phyloP scores from a whole-genome alignment of 2,797 vertebrate genomes.

The Aselliscus stoliczkanus region DNA sequence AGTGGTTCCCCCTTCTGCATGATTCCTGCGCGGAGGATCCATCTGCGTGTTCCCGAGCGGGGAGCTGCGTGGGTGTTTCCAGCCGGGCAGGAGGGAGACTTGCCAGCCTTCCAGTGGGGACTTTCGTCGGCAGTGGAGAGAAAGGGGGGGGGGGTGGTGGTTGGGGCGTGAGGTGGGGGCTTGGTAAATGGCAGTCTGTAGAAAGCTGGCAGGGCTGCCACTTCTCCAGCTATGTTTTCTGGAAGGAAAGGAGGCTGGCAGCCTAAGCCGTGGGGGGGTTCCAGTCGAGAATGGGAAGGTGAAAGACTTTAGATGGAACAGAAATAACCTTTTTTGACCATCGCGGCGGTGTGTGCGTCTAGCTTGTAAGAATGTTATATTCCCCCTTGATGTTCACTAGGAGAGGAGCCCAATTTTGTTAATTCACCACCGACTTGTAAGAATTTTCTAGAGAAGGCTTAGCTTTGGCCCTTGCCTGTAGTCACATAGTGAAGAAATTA shows the following conservation, averaged over 20 bases:
- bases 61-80: constrained; percentile 65
- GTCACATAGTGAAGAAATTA: background rate
- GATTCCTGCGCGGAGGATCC: constrained; percentile 48
- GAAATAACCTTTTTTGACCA: constrained; percentile 10
- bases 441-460: background rate
- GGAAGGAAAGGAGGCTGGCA: constrained; percentile 38
- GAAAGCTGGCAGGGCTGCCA: constrained; percentile 40
- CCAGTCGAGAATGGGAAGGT: background rate
- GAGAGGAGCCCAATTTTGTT: background rate
- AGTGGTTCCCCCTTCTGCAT: constrained; percentile 29
- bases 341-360: background rate
- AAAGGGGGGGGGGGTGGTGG: constrained; percentile 46
- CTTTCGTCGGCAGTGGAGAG: constrained; percentile 2
- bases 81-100: constrained; percentile 37
- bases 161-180: background rate
- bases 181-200: constrained; percentile 35
- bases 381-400: background rate
- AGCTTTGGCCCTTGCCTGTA: background rate
- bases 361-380: background rate
- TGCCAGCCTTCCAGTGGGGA: constrained; percentile 53
- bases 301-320: background rate
- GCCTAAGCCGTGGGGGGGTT: constrained; percentile 39
- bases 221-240: constrained; percentile 48
- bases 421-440: background rate
- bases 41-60: constrained; percentile 54